Percentiles rank a stretch among this genome's conserved stretches.
Conservation (phyloP, 1,140 invertebrate species). For the Sycophaga agraensis region DNA sequence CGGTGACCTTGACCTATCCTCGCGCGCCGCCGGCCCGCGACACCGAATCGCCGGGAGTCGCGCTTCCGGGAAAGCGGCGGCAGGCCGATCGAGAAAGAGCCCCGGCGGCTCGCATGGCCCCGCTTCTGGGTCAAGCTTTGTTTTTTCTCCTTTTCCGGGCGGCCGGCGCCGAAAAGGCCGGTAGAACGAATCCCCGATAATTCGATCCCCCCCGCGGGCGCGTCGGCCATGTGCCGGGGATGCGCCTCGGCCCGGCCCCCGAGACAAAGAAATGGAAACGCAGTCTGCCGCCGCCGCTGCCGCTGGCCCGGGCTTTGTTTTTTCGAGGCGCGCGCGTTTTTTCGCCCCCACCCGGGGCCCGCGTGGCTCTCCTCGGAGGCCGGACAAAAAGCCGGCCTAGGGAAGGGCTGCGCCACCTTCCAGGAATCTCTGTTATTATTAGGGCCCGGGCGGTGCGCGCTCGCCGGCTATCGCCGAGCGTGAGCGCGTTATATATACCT, state of each 20-base stretch:
- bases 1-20: conserved; percentile 12
- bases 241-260: neutral
- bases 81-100: neutral
- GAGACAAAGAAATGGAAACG: conserved; percentile 7
- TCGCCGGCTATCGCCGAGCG: no score
- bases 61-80: neutral
- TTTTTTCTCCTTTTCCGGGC: conserved; percentile 2
- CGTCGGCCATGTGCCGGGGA: neutral
- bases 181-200: conserved; percentile 36
- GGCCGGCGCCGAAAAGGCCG: neutral
- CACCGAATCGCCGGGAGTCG: neutral
- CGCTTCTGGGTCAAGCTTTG: conserved; percentile 6
- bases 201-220: conserved; percentile 30
- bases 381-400: no score
- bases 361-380: no score
- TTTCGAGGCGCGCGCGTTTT: neutral
- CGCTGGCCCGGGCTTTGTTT: neutral
- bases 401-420: neutral
- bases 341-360: no score
- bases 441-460: no score
- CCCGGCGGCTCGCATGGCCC: neutral
- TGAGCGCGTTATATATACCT: no score
- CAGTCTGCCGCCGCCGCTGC: neutral
- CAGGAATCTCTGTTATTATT: conserved; percentile 1
- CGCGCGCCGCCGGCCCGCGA: neutral